Percentiles rank a stretch among this genome's conserved stretches.
phyloP scores from a whole-genome alignment of 2,113 vertebrate species.

The Tychaedon coryphoeus region DNA sequence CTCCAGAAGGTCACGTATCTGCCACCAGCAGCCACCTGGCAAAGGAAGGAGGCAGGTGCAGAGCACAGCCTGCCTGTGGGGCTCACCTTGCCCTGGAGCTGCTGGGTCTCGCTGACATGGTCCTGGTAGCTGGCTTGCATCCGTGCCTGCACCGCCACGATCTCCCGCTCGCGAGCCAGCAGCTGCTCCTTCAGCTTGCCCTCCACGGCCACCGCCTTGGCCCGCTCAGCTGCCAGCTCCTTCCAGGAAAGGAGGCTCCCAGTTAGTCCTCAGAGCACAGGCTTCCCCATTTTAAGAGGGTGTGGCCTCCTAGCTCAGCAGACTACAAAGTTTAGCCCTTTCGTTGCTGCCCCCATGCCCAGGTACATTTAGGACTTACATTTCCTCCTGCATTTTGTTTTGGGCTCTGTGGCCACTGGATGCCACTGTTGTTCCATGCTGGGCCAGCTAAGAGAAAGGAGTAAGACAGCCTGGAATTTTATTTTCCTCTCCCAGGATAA shows the following conservation, averaged over 20 bases:
- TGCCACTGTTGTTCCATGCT: constrained; percentile 29
- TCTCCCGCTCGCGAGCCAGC: constrained; percentile 82
- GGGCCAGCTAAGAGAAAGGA: constrained; percentile 1
- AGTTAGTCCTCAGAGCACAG: neutral
- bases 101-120: constrained; percentile 85
- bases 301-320: neutral
- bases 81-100: constrained; percentile 87
- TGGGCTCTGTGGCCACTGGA: constrained; percentile 15
- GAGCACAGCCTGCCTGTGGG: neutral
- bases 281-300: neutral
- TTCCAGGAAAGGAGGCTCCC: constrained; percentile 27
- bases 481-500: neutral
- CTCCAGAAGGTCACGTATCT: neutral
- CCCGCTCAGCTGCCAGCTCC: constrained; percentile 86
- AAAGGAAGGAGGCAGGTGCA: neutral
- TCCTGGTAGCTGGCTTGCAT: constrained; percentile 95
- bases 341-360: neutral
- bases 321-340: neutral
- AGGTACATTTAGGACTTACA: neutral
- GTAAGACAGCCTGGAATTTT: neutral
- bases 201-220: constrained; percentile 78
- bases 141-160: constrained; percentile 82
- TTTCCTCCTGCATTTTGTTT: neutral
- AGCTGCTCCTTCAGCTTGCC: constrained; percentile 88
- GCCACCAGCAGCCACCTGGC: neutral